Conservation (phyloP, 2,113 vertebrate genomes). For the Oreochromis aureus region DNA sequence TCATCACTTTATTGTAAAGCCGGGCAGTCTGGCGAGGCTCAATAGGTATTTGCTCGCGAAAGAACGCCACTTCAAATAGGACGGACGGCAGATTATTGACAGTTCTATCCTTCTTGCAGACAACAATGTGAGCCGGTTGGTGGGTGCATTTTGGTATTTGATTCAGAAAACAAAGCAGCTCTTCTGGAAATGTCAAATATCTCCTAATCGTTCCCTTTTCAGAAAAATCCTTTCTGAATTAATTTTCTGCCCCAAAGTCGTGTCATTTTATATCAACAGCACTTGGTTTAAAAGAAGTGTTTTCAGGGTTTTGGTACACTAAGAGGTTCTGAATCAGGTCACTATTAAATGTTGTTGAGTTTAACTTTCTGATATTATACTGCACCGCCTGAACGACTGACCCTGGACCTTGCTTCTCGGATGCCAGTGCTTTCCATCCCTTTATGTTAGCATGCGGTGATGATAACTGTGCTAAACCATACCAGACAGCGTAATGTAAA, state of each 20-base stretch:
- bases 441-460: background rate
- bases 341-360: background rate
- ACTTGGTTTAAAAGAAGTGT: background rate
- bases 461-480: background rate
- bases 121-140: background rate
- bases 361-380: background rate
- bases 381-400: background rate
- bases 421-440: background rate
- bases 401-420: background rate
- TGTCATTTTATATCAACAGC: background rate
- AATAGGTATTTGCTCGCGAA: background rate
- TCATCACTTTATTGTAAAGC: background rate
- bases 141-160: background rate
- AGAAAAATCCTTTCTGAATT: background rate
- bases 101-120: background rate
- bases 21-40: background rate
- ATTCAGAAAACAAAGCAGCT: background rate
- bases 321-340: background rate
- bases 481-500: background rate
- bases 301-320: background rate
- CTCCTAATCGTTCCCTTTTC: background rate
- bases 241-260: background rate
- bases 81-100: constrained; percentile 16
- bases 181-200: background rate
- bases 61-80: background rate